Base-by-base conservation (phyloP, 2,113 vertebrate genomes). In the Campylorhamphus procurvoides region DNA sequence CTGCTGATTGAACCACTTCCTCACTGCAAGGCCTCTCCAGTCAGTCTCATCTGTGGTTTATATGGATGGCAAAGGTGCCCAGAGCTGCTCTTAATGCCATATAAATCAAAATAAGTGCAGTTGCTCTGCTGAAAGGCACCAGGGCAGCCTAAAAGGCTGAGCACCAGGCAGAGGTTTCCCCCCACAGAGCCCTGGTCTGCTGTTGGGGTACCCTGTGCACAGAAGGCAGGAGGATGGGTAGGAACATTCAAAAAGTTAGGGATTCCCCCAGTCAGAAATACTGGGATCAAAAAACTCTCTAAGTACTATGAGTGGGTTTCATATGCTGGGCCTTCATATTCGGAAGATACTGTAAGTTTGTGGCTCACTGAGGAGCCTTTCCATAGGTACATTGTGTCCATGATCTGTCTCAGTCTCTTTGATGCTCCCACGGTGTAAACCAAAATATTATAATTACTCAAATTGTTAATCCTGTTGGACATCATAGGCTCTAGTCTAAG, bases 91-190 rank as follows among this genome's bases (percentile, higher is more conserved):
- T 52, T 81, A 87, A 42, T 56, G 39, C 16, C 19, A 2, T 23
- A 50, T 72, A 47, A 78, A 64, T 58, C 44, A 83, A 60, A 91
- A 22, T 18, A n/a, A 81, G 10, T 50, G 40, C 63, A 90, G 59
- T 10, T 62, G 35, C 23, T 67, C 28, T 91, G 40, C 25, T 9
- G 7, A 33, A 74, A 86, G 82, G 27, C 13, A 37, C 14, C 10
- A 42, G 40, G 47, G 42, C 37, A 83, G 64, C 46, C 15, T 3
- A 3, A 25, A 40, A 35, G 31, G 29, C 18, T 67, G 27, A 37
- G 25, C 0, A 0, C 22, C 55, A 12, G 11, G 60, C 62, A 75
- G 59, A 63, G 23, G 1, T 52, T 73, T 64, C 31, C 84, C 22
- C 40, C 4, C 8, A 28, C 20, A 35, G 35, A 4, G 1, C 7